Percentiles rank a stretch among this genome's conserved stretches.
Evolutionary conservation across 2,888 invertebrate genomes (phyloP).

Genomic region (Heterodera filipjevi): DNA sequence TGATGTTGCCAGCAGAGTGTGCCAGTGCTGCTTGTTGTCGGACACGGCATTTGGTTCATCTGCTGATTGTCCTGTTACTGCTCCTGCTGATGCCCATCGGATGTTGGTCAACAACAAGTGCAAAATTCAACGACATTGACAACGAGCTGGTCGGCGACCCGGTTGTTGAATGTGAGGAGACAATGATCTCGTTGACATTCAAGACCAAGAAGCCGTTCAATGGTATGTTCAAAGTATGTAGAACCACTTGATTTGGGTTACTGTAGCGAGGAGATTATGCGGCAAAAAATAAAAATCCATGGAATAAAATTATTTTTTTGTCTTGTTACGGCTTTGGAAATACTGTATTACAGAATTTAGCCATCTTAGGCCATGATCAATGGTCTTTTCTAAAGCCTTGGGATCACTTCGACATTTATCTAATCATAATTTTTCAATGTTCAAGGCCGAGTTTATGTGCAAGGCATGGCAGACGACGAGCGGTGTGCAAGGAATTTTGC

Average conservation of each 20-base stretch:
- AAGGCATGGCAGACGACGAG: slow-evolving; percentile 61
- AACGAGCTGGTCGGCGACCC: slow-evolving; percentile 58
- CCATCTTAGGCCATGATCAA: too few relatives aligned
- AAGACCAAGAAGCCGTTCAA: slow-evolving; percentile 62
- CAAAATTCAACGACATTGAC: slow-evolving; percentile 36
- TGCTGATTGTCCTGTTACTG: not conserved
- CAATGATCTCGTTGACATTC: slow-evolving; percentile 58
- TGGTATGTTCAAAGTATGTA: slow-evolving; percentile 17
- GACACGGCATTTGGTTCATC: not conserved
- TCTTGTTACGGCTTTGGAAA: not conserved
- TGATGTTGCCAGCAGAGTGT: not conserved
- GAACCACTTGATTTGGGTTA: too few relatives aligned
- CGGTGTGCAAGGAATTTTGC: slow-evolving; percentile 57
- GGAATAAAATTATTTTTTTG: not conserved
- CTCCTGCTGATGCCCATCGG: not conserved
- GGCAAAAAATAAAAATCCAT: too few relatives aligned
- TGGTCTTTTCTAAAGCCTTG: too few relatives aligned
- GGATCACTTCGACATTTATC: not conserved
- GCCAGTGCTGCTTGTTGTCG: not conserved
- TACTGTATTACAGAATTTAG: too few relatives aligned
- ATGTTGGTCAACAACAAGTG: not conserved
- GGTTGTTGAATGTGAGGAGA: slow-evolving; percentile 42
- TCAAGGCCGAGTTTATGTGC: slow-evolving; percentile 53
- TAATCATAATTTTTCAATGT: not conserved
- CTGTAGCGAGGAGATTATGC: too few relatives aligned